Conservation (phyloP, 2,113 vertebrate genomes). For the Dermatemys mawii region DNA sequence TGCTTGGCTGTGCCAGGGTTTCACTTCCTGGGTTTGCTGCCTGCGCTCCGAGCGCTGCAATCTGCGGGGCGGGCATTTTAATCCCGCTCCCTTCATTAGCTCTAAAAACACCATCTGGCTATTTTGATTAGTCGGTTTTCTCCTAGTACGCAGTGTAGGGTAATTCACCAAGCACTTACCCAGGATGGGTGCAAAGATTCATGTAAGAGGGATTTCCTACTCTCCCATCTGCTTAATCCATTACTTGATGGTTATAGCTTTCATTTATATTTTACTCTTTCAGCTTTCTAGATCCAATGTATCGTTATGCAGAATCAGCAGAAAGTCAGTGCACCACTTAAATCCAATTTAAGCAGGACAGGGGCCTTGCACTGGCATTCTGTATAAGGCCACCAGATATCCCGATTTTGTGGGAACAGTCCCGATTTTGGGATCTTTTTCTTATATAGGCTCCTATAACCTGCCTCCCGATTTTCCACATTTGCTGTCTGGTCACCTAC, state of each 20-base stretch:
- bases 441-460: too few species aligned
- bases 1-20: background rate
- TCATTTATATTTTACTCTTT: fast-evolving
- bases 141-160: background rate
- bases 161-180: background rate
- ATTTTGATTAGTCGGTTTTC: background rate
- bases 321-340: fast-evolving
- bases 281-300: fast-evolving
- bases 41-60: background rate
- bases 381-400: too few species aligned
- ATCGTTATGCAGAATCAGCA: background rate
- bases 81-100: background rate
- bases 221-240: fast-evolving
- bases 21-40: background rate
- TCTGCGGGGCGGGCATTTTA: background rate
- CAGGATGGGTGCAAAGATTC: background rate
- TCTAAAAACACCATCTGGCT: background rate
- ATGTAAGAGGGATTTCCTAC: background rate
- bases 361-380: background rate
- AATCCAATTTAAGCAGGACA: fast-evolving
- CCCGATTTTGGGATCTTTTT: too few species aligned
- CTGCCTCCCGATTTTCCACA: too few species aligned
- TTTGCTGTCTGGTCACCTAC: too few species aligned
- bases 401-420: too few species aligned
- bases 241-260: background rate